Base-by-base conservation (phyloP, 1,140 invertebrate species). In the Orchesella cincta region DNA sequence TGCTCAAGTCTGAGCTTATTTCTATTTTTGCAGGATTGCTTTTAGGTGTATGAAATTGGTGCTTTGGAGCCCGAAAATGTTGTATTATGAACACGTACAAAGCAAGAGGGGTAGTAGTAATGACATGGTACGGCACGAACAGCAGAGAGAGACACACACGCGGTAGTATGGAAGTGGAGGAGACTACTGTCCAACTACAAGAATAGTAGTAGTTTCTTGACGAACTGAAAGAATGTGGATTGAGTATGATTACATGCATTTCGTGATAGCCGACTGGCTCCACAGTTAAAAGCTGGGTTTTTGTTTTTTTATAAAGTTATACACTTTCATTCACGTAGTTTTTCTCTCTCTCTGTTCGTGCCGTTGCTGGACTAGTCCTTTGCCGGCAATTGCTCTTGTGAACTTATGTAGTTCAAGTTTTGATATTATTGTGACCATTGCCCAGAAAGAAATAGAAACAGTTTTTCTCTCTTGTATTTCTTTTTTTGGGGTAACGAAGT, bases 401-500 rank as follows among this genome's bases (percentile, higher is more conserved):
- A 57, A 57, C 14, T n/a, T n/a, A 57, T n/a, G 54, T 57, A n/a
- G 26, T 57, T 12, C 14, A 57, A 3, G 23, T 23, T 23, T n/a
- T 23, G 26, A 18, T 57, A 57, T 57, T 57, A 57, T 57, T n/a
- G 54, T 26, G 54, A 57, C 14, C 54, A 57, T 57, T 57, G 54
- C 12, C 54, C 23, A 23, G 12, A 57, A 23, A 14, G 54, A n/a
- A n/a, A n/a, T n/a, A n/a, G n/a, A n/a, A n/a, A n/a, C n/a, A n/a
- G n/a, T n/a, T n/a, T n/a, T n/a, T n/a, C n/a, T n/a, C n/a, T n/a
- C n/a, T n/a, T n/a, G n/a, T n/a, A n/a, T n/a, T n/a, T n/a, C n/a
- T n/a, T n/a, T n/a, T n/a, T n/a, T n/a, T n/a, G n/a, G n/a, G n/a
- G n/a, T n/a, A n/a, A n/a, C n/a, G n/a, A n/a, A n/a, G n/a, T n/a